phyloP scores from a whole-genome alignment of 2,888 invertebrate species.

The Apomyelois bistriatella region DNA sequence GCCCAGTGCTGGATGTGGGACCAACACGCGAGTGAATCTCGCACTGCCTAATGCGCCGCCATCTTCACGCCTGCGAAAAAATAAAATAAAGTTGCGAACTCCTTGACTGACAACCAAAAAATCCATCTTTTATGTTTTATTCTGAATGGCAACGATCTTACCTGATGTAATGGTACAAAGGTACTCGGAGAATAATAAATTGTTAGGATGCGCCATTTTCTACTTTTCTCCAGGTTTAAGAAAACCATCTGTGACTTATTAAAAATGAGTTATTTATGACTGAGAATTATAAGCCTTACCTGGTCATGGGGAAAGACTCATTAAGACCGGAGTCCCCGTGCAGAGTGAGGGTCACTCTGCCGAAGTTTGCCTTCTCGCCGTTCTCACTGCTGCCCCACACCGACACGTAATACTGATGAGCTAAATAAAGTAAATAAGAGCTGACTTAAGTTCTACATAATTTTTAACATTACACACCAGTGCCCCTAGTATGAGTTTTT shows the following conservation, averaged over 20 bases:
- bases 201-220: too few species aligned
- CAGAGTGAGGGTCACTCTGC: conserved; percentile 88
- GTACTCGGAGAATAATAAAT: too few species aligned
- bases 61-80: conserved; percentile 86
- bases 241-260: too few species aligned
- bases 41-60: conserved; percentile 79
- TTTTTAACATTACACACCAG: not conserved
- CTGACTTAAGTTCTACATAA: not conserved
- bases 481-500: too few species aligned
- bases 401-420: conserved; percentile 92
- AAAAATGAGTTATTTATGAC: too few species aligned
- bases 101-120: too few species aligned
- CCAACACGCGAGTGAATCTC: conserved; percentile 89
- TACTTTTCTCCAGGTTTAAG: too few species aligned
- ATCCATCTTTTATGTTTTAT: too few species aligned
- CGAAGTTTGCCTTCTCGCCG: conserved; percentile 83
- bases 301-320: conserved; percentile 93
- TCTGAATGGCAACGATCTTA: too few species aligned
- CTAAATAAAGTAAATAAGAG: conserved; percentile 65
- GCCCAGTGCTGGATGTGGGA: conserved; percentile 92
- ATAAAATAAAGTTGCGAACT: not conserved
- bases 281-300: conserved; percentile 70
- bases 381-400: conserved; percentile 84
- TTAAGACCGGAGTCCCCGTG: conserved; percentile 90
- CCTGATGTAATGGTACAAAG: too few species aligned